Evolutionary conservation across 2,113 vertebrate genomes (phyloP), one percentile per base, ranked within the genome.

Genomic region (Prinia subflava): DNA sequence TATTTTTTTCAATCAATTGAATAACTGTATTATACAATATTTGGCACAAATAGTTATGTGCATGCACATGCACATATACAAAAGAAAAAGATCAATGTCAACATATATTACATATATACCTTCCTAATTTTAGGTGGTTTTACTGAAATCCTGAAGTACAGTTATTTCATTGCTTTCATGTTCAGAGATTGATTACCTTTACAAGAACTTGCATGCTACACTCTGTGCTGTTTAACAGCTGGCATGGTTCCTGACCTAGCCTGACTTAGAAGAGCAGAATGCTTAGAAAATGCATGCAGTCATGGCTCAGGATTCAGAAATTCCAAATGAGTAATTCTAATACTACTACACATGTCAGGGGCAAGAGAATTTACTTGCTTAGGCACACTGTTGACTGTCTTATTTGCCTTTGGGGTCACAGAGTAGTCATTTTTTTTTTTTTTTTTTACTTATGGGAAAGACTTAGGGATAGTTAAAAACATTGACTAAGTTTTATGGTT

Each of bases 291-390:
- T 21, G 18, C 27, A 83, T n/a, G 21, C 13, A 68, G 22, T 17
- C n/a, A 37, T 10, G 14, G 13, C n/a, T 87, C 25, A 87, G 31
- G 65, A 74, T 4, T 0, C 1, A 46, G 16, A 8, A 44, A 69
- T 76, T 82, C n/a, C 18, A 76, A 89, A 79, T 6, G 0, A 41
- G 14, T 31, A 28, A 25, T 37, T 67, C 60, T 31, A 75, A 64
- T 90, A 28, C 2, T 7, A 30, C 12, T 57, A 13, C 5, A 5
- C 42, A 6, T 65, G 10, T 27, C 22, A 6, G 3, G 4, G 0
- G 5, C 60, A 65, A 76, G 53, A 73, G 19, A 75, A 37, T 82
- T 76, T n/a, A 28, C 28, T 10, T 63, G 9, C 20, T 75, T 68
- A 21, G 14, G 20, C 17, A 63, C 3, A 21, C 20, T 41, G 73